Evolutionary conservation across 2,113 vertebrate species (phyloP).

Genomic region (Dipodomys merriami): DNA sequence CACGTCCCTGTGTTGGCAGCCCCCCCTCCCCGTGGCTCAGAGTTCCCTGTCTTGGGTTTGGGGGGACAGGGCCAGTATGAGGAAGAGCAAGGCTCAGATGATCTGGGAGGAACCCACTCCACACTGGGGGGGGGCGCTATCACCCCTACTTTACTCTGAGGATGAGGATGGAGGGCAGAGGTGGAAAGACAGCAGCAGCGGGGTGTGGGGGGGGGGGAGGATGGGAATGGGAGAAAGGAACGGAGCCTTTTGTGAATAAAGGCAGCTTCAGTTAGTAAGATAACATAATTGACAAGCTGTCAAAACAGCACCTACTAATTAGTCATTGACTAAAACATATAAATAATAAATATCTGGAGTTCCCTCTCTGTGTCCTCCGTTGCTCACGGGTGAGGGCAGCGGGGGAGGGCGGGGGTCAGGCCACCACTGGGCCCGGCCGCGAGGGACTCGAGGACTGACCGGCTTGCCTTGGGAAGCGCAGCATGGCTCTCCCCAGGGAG

Average conservation of each 20-base stretch:
- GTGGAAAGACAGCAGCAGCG: not conserved
- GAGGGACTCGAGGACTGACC: not conserved
- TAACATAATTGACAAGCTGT: slow-evolving; percentile 95
- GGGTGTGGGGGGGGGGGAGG: not conserved
- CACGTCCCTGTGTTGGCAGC: fast-evolving
- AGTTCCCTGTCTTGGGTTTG: not conserved
- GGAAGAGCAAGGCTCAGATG: fast-evolving
- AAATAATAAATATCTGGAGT: slow-evolving; percentile 96
- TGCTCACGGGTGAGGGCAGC: slow-evolving; percentile 62
- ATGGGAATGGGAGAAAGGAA: not conserved
- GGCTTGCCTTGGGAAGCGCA: slow-evolving; percentile 31
- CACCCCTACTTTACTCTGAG: not conserved
- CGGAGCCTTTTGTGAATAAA: slow-evolving; percentile 96
- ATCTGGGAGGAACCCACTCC: not conserved
- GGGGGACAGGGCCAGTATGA: not conserved
- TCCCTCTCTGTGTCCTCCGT: slow-evolving; percentile 83
- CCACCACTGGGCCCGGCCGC: slow-evolving; percentile 81
- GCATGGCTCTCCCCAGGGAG: slow-evolving; percentile 74
- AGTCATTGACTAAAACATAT: slow-evolving; percentile 99
- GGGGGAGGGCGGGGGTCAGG: slow-evolving; percentile 81
- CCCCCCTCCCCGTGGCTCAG: not conserved
- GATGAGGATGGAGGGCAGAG: not conserved
- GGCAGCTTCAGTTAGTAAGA: slow-evolving; percentile 95
- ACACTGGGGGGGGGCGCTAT: not conserved
- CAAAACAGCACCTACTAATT: slow-evolving; percentile 97